phyloP scores from a whole-genome alignment of 2,888 invertebrate species.

The Spodoptera picta region DNA sequence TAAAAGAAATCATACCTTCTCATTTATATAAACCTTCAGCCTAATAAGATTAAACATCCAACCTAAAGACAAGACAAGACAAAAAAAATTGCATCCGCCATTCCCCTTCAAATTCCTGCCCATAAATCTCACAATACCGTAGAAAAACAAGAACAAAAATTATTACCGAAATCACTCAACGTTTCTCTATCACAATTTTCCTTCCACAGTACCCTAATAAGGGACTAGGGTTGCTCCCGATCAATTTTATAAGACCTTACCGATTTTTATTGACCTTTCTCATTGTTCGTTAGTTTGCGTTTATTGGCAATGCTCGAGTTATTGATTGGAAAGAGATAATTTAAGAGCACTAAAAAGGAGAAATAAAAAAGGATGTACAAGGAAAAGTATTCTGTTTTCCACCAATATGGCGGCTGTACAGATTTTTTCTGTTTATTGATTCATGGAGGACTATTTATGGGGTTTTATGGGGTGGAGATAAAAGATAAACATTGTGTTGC shows the following conservation, averaged over 20 bases:
- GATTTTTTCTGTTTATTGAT: conserved; percentile 19
- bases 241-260: conserved; percentile 63
- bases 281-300: conserved; percentile 58
- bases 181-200: not conserved
- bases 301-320: conserved; percentile 53
- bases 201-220: conserved; percentile 30
- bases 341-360: conserved; percentile 46
- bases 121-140: no score
- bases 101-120: no score
- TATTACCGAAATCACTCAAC: no score
- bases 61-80: no score
- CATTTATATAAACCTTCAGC: no score
- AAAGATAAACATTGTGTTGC: no score
- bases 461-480: no score
- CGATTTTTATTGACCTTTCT: conserved; percentile 60
- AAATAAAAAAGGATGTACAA: conserved; percentile 20
- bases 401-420: conserved; percentile 17
- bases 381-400: conserved; percentile 21
- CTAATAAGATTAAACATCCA: no score
- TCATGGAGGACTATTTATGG: not conserved
- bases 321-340: conserved; percentile 57
- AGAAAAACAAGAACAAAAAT: no score
- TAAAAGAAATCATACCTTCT: no score
- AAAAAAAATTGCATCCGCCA: no score
- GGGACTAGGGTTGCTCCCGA: conserved; percentile 42